Evolutionary conservation across 2,113 vertebrate genomes (phyloP).

Genomic region (Alethe castanea): DNA sequence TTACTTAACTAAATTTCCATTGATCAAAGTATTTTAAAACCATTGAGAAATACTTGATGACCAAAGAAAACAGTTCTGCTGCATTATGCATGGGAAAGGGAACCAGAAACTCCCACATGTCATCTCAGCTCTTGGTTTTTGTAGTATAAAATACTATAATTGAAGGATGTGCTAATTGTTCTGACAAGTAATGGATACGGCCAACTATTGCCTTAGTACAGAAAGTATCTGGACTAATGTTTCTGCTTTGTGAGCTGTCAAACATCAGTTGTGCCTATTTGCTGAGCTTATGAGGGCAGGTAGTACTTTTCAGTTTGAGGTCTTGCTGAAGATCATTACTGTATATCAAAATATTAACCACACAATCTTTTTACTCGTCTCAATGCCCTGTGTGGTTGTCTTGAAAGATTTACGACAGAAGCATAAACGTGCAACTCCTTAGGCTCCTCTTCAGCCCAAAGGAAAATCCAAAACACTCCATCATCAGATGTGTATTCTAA

Average conservation of each 20-base stretch:
- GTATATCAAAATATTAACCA: neutral
- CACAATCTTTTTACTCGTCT: neutral
- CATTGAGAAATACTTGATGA: neutral
- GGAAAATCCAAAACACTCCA: neutral
- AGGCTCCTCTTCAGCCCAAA: neutral
- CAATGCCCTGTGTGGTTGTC: neutral
- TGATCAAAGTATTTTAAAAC: neutral
- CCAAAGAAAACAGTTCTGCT: neutral
- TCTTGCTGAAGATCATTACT: neutral
- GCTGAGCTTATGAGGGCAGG: neutral
- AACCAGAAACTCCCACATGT: neutral
- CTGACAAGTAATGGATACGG: neutral
- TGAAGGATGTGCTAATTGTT: neutral
- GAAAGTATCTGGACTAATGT: neutral
- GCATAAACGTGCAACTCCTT: neutral
- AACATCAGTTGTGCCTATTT: neutral
- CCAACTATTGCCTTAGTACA: neutral
- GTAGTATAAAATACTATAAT: fast-evolving
- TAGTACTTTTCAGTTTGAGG: neutral
- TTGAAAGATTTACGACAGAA: neutral
- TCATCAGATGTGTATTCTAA: neutral
- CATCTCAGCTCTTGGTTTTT: neutral
- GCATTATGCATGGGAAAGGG: neutral
- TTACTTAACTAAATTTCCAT: neutral
- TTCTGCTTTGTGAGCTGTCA: neutral